Percentiles rank a stretch among this genome's conserved stretches.
phyloP scores from a whole-genome alignment of 2,797 vertebrate species.

The Capromys pilorides region DNA sequence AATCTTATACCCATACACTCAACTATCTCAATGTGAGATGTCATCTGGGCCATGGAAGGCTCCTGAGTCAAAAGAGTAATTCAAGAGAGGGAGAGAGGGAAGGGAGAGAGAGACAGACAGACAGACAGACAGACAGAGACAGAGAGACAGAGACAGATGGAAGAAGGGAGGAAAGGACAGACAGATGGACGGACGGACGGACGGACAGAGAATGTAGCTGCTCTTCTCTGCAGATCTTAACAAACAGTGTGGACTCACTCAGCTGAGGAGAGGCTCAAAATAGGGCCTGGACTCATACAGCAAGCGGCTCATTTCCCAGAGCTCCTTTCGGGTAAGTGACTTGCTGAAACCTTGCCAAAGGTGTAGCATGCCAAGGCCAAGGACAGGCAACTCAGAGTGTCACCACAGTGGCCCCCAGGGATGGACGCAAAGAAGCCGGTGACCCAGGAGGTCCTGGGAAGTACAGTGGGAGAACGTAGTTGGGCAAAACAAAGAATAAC shows the following conservation, averaged over 20 bases:
- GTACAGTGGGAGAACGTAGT: background rate
- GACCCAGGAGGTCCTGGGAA: background rate
- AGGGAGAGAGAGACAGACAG: too few relatives aligned
- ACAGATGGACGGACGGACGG: too few relatives aligned
- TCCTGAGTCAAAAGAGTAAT: background rate
- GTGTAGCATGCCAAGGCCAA: background rate
- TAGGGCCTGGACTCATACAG: background rate
- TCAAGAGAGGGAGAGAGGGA: background rate
- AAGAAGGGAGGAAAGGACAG: too few relatives aligned
- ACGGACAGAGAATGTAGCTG: background rate
- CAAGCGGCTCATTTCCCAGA: background rate
- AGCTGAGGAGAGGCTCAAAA: background rate
- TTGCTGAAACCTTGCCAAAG: background rate
- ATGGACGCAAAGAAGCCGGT: background rate
- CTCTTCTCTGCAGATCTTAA: background rate
- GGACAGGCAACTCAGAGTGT: background rate
- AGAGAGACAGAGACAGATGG: background rate
- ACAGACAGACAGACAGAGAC: background rate
- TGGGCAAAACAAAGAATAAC: background rate
- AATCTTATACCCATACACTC: background rate
- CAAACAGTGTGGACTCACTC: background rate
- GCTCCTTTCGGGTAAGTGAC: background rate
- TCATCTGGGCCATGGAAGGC: background rate
- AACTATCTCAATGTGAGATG: background rate
- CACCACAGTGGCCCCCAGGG: background rate